These are phyloP conservation scores for Propithecus perrieri DNA, from an alignment of 2,797 vertebrate species.

Conservation along the genomic window DNA sequence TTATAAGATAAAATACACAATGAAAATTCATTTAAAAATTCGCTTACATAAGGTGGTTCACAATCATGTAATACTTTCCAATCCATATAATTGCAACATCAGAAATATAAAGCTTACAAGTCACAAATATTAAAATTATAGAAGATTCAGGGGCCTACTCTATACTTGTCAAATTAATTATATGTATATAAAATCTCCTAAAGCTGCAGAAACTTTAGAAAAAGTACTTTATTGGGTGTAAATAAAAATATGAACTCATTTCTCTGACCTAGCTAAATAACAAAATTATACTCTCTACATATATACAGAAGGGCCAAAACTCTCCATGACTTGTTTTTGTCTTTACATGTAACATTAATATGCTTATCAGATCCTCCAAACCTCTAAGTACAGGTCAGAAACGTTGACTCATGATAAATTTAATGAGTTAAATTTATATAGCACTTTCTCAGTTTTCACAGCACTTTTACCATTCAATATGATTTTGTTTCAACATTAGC, in stretches of 20 bases:
- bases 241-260: slow-evolving; percentile 34
- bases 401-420: slow-evolving; percentile 16
- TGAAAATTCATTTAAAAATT: slow-evolving; percentile 80
- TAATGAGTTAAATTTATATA: background rate
- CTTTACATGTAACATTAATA: background rate
- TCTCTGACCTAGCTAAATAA: background rate
- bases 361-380: background rate
- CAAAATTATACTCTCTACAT: background rate
- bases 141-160: background rate
- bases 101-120: slow-evolving; percentile 65
- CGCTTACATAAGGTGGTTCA: slow-evolving; percentile 79
- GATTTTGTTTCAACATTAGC: background rate
- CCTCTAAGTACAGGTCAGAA: background rate
- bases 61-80: slow-evolving; percentile 76
- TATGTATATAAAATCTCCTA: background rate
- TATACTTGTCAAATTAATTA: background rate
- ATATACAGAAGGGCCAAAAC: background rate
- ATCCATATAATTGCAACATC: slow-evolving; percentile 60
- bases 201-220: slow-evolving; percentile 27
- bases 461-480: background rate
- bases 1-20: slow-evolving; percentile 81
- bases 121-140: slow-evolving; percentile 57
- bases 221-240: background rate
- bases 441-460: background rate
- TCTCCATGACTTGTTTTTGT: background rate